Evolutionary conservation across 2,797 vertebrate genomes (phyloP), one percentile per base, ranked within the genome.

Genomic region (Gallirallus australis): DNA sequence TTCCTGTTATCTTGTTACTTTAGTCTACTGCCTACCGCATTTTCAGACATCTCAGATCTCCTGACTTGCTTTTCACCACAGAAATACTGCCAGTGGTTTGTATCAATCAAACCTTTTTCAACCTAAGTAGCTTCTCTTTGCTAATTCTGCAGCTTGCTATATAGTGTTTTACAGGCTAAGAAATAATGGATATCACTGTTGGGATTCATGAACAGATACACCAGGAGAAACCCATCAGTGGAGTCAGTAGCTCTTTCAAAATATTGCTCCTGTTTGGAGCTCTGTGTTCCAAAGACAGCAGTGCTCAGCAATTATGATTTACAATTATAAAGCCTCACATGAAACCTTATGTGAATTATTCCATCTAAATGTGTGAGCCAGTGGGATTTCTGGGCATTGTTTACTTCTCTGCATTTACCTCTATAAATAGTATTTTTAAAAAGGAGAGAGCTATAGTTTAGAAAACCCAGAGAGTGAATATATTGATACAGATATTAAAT

Each of bases 21-120:
- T n/a, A 57, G 33, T 35, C 5, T 63, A 18, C 12, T 6, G 2
- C 54, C 69, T 64, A 6, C 42, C 1, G 0, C 4, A 8, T 79
- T 85, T 63, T 47, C 35, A 61, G 2, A 19, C 20, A 17, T 31
- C 52, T 82, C 30, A 1, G 13, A 23, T 66, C 42, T 42, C 42
- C 42, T 18, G 42, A 42, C 42, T 39, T 71, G n/a, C 18, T 79
- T 20, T 65, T 69, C 33, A 59, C 52, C 35, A 60, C 65, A 24
- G 7, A 42, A 90, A 35, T 3, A 68, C 27, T 68, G 24, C 19
- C 66, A 69, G 15, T 8, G 50, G 30, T 69, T 89, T 3, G 1
- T 0, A 40, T 11, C 37, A 53, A 20, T 61, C 35, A 40, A 45
- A 57, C 47, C 9, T 83, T 89, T 42, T 33, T 56, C 28, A 27